These are phyloP conservation scores for Tinamus major DNA, from an alignment of 2,797 vertebrate species.

Conservation along the genomic window DNA sequence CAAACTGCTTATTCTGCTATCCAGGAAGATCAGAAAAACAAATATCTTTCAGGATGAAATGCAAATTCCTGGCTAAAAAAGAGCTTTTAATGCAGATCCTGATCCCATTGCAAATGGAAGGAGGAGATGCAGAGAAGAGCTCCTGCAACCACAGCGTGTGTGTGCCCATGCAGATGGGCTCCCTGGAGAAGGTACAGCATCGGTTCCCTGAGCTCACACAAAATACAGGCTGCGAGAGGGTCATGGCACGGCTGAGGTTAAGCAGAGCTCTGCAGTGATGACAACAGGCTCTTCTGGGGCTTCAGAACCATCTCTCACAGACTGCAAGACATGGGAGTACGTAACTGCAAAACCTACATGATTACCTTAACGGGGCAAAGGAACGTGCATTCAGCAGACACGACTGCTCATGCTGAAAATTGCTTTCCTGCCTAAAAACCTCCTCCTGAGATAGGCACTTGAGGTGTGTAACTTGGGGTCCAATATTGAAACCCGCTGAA, in stretches of 20 bases:
- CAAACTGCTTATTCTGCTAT: background rate
- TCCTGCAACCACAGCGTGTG: background rate
- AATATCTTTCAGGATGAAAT: background rate
- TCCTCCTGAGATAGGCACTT: background rate
- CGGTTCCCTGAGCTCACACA: background rate
- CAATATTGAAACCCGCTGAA: background rate
- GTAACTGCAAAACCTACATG: background rate
- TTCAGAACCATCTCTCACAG: background rate
- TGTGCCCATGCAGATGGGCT: rapidly evolving
- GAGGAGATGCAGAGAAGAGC: background rate
- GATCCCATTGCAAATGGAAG: background rate
- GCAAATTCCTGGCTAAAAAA: background rate
- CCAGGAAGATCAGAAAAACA: background rate
- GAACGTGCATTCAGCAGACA: background rate
- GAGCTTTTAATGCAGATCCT: background rate
- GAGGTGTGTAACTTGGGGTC: background rate
- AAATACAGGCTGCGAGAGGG: background rate
- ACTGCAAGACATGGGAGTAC: background rate
- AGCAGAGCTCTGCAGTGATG: background rate
- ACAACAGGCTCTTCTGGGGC: background rate
- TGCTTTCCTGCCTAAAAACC: background rate
- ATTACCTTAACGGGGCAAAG: background rate
- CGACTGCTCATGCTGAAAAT: background rate
- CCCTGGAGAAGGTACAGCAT: background rate
- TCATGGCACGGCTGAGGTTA: background rate